Conservation (phyloP, 2,113 vertebrate genomes). For the Petaurus breviceps region DNA sequence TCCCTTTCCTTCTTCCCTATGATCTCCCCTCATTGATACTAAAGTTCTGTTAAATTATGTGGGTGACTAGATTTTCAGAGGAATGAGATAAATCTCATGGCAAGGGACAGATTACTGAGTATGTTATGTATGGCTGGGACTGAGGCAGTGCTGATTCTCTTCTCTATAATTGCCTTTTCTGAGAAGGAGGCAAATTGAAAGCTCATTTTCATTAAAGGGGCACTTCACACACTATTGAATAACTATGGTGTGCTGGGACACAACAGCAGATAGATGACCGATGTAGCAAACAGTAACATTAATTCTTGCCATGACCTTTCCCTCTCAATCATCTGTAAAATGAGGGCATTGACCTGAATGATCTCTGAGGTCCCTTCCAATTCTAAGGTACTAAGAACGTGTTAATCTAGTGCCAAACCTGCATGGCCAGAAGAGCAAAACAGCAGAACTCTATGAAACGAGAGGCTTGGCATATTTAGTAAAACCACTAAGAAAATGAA, state of each 20-base stretch:
- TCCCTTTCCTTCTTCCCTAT: background rate
- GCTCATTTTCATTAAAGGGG: background rate
- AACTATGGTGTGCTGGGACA: background rate
- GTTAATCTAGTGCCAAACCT: background rate
- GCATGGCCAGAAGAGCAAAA: background rate
- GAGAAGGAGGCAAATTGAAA: background rate
- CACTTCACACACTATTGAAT: background rate
- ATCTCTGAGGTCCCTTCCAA: background rate
- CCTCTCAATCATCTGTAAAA: background rate
- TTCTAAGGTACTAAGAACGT: background rate
- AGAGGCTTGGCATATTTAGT: background rate
- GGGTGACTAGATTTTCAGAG: background rate
- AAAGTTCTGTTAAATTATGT: background rate
- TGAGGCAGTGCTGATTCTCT: background rate
- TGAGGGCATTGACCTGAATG: background rate
- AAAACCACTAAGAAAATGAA: background rate
- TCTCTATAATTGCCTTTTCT: background rate
- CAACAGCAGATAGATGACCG: background rate
- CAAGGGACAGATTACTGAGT: background rate
- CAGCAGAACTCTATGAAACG: background rate
- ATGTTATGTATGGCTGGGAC: background rate
- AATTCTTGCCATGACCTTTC: background rate
- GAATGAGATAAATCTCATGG: background rate
- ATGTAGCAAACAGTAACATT: background rate
- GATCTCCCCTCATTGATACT: background rate